Conservation (phyloP, 2,113 vertebrate genomes). For the Oxyruncus cristatus region DNA sequence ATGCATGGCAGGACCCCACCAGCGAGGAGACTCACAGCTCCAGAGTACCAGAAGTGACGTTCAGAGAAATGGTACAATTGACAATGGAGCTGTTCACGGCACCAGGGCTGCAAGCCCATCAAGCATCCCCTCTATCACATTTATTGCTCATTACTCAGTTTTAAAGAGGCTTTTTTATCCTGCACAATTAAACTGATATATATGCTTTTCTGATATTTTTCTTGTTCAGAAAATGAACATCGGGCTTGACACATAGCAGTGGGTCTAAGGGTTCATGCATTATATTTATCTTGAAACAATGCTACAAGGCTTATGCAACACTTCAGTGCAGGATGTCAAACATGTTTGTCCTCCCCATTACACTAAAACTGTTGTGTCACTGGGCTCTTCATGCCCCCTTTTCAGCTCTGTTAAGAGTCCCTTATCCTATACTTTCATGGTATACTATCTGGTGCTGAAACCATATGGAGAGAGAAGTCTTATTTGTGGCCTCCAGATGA, state of each 20-base stretch:
- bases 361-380: neutral
- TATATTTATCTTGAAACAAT: neutral
- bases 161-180: slow-evolving; percentile 2
- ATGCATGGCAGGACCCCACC: neutral
- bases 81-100: slow-evolving; percentile 20
- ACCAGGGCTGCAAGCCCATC: neutral
- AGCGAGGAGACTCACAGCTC: neutral
- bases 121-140: neutral
- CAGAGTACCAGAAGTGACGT: neutral
- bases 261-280: neutral
- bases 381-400: neutral
- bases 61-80: slow-evolving; percentile 9
- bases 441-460: neutral
- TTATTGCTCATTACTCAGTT: slow-evolving; percentile 23
- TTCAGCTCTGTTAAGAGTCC: neutral
- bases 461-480: neutral
- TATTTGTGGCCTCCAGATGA: neutral
- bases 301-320: neutral
- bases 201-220: neutral
- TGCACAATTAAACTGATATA: slow-evolving; percentile 2
- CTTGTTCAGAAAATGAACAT: neutral
- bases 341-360: neutral
- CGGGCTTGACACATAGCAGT: neutral
- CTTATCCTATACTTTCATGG: neutral
- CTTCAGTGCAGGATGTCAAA: neutral